phyloP scores from a whole-genome alignment of 2,888 invertebrate genomes.

The Ptychoptera albimana region DNA sequence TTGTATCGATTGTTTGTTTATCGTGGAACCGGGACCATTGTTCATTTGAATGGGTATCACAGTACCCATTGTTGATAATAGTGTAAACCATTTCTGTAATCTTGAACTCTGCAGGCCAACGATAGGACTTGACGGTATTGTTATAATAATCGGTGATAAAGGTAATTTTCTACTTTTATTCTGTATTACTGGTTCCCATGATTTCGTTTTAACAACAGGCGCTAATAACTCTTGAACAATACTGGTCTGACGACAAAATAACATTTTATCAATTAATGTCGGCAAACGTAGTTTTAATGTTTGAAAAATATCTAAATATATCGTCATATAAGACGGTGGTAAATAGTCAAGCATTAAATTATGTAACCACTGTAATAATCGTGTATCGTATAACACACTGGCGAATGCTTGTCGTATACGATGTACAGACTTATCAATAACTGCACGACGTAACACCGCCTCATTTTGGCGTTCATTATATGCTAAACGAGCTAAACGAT shows the following conservation, averaged over 20 bases:
- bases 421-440: conserved; percentile 53
- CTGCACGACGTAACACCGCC: conserved; percentile 47
- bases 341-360: conserved; percentile 49
- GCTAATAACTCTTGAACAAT: conserved; percentile 45
- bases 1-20: conserved; percentile 24
- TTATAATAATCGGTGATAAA: conserved; percentile 47
- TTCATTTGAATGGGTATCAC: conserved; percentile 41
- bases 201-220: conserved; percentile 34
- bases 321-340: conserved; percentile 45
- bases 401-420: conserved; percentile 51
- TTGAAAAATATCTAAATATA: conserved; percentile 64
- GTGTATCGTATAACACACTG: conserved; percentile 54
- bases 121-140: conserved; percentile 40
- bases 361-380: conserved; percentile 64
- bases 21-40: conserved; percentile 30
- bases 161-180: conserved; percentile 47
- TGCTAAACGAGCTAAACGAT: conserved; percentile 46
- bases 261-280: conserved; percentile 54
- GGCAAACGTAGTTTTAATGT: conserved; percentile 53
- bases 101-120: conserved; percentile 32
- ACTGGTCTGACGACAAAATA: conserved; percentile 37
- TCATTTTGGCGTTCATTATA: conserved; percentile 42
- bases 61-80: conserved; percentile 49
- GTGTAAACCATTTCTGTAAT: conserved; percentile 51
- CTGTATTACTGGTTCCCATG: conserved; percentile 59